phyloP scores from a whole-genome alignment of 2,888 invertebrate genomes.

The Nematopogon swammerdamellus region DNA sequence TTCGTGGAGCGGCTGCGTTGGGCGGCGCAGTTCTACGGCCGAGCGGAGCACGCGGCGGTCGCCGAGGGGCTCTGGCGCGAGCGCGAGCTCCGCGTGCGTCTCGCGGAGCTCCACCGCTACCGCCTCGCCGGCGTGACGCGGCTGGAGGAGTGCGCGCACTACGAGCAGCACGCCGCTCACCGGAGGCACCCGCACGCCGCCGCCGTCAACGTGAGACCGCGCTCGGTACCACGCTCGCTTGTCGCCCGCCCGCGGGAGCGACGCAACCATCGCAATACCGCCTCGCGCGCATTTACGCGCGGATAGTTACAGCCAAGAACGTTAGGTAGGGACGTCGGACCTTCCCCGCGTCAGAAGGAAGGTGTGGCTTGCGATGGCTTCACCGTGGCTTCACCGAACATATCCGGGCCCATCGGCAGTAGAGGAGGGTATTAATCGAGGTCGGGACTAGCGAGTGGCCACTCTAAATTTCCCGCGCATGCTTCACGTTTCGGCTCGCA shows the following conservation, averaged over 20 bases:
- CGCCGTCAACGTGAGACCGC: constrained; percentile 61
- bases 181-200: constrained; percentile 51
- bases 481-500: too few species aligned
- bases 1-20: constrained; percentile 81
- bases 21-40: constrained; percentile 85
- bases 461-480: too few species aligned
- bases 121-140: constrained; percentile 82
- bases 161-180: constrained; percentile 73
- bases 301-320: too few species aligned
- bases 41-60: constrained; percentile 79
- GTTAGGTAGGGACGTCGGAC: too few species aligned
- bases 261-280: background rate
- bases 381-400: too few species aligned
- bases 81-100: constrained; percentile 76
- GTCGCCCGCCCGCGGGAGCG: constrained; percentile 7
- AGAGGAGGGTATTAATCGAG: too few species aligned
- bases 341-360: too few species aligned
- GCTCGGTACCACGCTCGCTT: constrained; percentile 19
- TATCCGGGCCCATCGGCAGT: too few species aligned
- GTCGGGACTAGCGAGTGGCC: too few species aligned
- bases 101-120: constrained; percentile 81
- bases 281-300: background rate
- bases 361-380: too few species aligned
- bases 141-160: constrained; percentile 82
- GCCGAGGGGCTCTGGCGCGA: constrained; percentile 78